These are phyloP conservation scores for Motacilla alba DNA, from an alignment of 2,113 vertebrate species.

Conservation along the genomic window DNA sequence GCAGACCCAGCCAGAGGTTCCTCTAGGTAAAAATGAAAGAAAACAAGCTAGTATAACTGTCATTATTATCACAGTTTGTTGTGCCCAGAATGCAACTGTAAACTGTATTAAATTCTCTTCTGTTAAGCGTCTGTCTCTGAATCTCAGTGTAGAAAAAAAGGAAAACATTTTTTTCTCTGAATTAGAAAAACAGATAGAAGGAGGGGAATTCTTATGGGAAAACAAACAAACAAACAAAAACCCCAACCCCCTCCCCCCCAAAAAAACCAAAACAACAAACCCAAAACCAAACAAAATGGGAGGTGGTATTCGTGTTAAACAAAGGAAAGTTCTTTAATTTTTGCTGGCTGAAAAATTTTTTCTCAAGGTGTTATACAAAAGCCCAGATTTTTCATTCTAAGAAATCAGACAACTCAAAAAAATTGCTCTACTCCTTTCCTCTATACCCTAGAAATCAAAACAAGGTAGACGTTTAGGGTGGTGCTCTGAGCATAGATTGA, in stretches of 20 bases:
- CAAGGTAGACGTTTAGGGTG: not conserved
- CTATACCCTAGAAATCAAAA: not conserved
- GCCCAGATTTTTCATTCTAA: not conserved
- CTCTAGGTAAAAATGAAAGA: not conserved
- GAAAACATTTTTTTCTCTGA: fast-evolving
- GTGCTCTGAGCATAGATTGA: not conserved
- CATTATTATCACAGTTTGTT: not conserved
- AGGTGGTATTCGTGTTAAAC: not conserved
- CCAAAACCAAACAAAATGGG: not conserved
- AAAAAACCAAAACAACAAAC: not conserved
- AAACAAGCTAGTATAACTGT: not conserved
- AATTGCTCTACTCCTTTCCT: not conserved
- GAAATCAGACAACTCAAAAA: not conserved
- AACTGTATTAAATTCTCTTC: not conserved
- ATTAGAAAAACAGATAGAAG: not conserved
- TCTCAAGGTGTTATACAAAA: not conserved
- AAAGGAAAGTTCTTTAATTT: not conserved
- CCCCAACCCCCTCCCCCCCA: no score
- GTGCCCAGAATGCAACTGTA: not conserved
- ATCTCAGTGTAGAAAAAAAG: not conserved
- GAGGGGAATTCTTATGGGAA: not conserved
- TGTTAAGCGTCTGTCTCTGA: not conserved
- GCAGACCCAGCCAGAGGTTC: not conserved
- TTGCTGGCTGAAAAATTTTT: not conserved
- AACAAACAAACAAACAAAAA: no score